These are phyloP conservation scores for Rotaria magnacalcarata DNA, from an alignment of 2,888 invertebrate genomes.

Conservation along the genomic window DNA sequence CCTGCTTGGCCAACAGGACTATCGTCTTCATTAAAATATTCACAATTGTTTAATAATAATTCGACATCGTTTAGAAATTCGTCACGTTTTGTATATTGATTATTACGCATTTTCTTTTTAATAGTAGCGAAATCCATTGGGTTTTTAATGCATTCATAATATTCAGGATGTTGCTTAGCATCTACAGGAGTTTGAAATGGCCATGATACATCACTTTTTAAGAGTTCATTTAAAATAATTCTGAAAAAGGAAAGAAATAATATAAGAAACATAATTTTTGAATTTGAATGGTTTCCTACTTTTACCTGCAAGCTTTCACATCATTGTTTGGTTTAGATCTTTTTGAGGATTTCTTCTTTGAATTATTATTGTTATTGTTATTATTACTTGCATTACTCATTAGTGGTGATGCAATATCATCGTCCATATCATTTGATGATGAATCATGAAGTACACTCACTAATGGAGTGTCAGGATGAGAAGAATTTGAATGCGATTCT, in stretches of 20 bases:
- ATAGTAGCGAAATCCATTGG: conserved; percentile 96
- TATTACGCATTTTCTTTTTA: conserved; percentile 69
- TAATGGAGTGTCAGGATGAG: not conserved
- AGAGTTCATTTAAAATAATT: conserved; percentile 73
- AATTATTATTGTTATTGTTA: not conserved
- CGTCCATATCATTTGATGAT: not conserved
- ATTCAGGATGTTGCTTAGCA: conserved; percentile 92
- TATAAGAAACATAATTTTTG: too few species aligned
- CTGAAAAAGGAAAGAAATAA: conserved; percentile 45
- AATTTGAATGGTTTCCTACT: too few species aligned
- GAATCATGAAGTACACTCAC: not conserved
- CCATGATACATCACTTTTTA: conserved; percentile 88
- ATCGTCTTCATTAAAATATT: conserved; percentile 95
- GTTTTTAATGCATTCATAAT: conserved; percentile 86
- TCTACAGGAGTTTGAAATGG: conserved; percentile 92
- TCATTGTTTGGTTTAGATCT: not conserved
- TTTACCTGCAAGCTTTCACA: not conserved
- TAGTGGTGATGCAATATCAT: not conserved
- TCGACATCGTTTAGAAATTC: conserved; percentile 87
- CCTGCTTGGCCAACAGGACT: conserved; percentile 94
- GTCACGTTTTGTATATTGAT: conserved; percentile 60
- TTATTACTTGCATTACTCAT: not conserved
- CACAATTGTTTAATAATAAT: conserved; percentile 92
- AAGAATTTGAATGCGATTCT: conserved; percentile 17
- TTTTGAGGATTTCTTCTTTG: not conserved